Evolutionary conservation across 2,113 vertebrate genomes (phyloP).

Genomic region (Terrapene triunguis): DNA sequence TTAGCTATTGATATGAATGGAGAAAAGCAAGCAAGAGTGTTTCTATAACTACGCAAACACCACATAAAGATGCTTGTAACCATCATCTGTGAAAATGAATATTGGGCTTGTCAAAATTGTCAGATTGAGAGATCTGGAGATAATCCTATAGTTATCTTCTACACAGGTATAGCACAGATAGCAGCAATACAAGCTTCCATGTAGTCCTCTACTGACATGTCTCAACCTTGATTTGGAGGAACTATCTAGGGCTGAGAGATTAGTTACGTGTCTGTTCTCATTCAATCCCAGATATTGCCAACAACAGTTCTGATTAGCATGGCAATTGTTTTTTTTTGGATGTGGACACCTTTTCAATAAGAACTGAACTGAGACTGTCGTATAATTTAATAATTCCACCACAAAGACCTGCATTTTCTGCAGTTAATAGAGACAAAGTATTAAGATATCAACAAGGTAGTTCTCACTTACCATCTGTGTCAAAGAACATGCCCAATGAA

Average conservation of each 20-base stretch:
- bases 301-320: neutral
- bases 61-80: neutral
- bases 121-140: neutral
- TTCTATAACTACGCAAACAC: neutral
- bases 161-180: neutral
- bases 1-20: neutral
- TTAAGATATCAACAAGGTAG: neutral
- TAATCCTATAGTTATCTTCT: neutral
- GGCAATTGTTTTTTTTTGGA: neutral
- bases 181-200: neutral
- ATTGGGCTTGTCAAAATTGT: neutral
- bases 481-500: constrained; percentile 78
- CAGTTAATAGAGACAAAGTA: neutral
- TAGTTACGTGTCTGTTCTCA: neutral
- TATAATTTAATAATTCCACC: neutral
- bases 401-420: neutral
- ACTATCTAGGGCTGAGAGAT: neutral
- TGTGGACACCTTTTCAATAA: neutral
- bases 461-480: constrained; percentile 77
- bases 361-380: neutral
- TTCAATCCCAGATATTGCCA: neutral
- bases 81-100: neutral
- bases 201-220: neutral
- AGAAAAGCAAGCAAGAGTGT: neutral
- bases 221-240: neutral